Base-by-base conservation (phyloP, 2,888 invertebrate species). In the Antheraea yamamai region DNA sequence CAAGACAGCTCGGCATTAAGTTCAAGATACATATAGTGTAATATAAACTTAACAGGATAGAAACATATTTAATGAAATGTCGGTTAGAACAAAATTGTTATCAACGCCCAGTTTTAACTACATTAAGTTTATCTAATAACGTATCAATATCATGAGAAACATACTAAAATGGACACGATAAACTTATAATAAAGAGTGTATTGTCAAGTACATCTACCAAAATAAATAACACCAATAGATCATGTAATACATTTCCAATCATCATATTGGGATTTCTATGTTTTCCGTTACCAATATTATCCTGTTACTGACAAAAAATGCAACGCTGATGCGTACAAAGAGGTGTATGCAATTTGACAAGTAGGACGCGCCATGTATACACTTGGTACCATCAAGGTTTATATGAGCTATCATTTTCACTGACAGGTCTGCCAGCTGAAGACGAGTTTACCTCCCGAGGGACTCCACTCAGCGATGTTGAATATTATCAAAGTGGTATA, bases 401-500 rank as follows among this genome's bases (percentile, higher is more conserved):
- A 68, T 68, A 68, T 68, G 39, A 68, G 35, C 16, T 35, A 74
- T 74, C 71, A 74, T 71, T 74, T 68, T 68, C 68, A 68, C 26
- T 58, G 61, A 20, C 74, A 39, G 23, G 39, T 30, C 52, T 10
- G 71, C 58, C 58, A 58, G 71, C 71, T 70, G 66, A 64, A 64
- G 73, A 55, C 39, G 73, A 70, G 35, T 23, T 26, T 35, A 58
- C 39, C 68, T 64, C 79, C 78, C 77, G 1, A 35, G 78, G 79
- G 80, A 76, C 72, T 68, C 58, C 78, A 77, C 78, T 81, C 80
- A 77, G 80, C 79, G 78, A 76, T 78, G 75, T 77, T 78, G 76
- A 78, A 81, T 77, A 72, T 61, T 47, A 39, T 47, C 47, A 7
- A 39, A 39, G 26, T 55, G 58, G 35, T 66, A 61, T 16, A 55